Base-by-base conservation (phyloP, 2,113 vertebrate genomes). In the Empidonax alnorum region DNA sequence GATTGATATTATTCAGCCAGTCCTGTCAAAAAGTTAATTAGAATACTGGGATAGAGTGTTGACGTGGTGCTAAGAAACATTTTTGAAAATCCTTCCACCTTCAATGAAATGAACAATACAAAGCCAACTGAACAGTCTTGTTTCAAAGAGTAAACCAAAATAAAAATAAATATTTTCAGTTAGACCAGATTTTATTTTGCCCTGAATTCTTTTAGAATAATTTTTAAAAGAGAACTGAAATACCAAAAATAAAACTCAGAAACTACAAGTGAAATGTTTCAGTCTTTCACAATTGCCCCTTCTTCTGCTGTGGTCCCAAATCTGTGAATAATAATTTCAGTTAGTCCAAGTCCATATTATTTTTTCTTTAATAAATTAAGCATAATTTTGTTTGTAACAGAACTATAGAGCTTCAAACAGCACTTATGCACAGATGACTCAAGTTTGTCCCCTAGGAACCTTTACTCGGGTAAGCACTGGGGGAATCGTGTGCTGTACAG, bases 401-500 rank as follows among this genome's bases (percentile, higher is more conserved):
- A 46, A 14, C 3, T 15, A 14, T 1, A 33, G 25, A 58, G 23
- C 59, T 79, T 49, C 22, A 79, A 52, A 21, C 16, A 82, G 9
- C 37, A n/a, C 3, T 76, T 5, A 22, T 35, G 30, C 21, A 63
- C 13, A 68, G 22, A 44, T 23, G 5, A 44, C 24, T 72, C 9
- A 52, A 58, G 10, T 73, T 6, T 16, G 59, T 31, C 31, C 55
- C 11, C 44, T 71, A 31, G 46, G 55, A 75, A 49, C 10, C 4
- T 44, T 21, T 49, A 12, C 22, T 61, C 14, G 41, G 8, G 4
- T 27, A 59, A 46, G 16, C 42, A 41, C 0, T 39, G 35, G 3
- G 30, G 14, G 7, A 82, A 39, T 55, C 0, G 1, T 42, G 42
- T 63, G 20, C 27, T 53, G 37, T 20, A 33, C 0, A 2, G 50